phyloP scores from a whole-genome alignment of 2,888 invertebrate species.

The Ophioninae sp. region DNA sequence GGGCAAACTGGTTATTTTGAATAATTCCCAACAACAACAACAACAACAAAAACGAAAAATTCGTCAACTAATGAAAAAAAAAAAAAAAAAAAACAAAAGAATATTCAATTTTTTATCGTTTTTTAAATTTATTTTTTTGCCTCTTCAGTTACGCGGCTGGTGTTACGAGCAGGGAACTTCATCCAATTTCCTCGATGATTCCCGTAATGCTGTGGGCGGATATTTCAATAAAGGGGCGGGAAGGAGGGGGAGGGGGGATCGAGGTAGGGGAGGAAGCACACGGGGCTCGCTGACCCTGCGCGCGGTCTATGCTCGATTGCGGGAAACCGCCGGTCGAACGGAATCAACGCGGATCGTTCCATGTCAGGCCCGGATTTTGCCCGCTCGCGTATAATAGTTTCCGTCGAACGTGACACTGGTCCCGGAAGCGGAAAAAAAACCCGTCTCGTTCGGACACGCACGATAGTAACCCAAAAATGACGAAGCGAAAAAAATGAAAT shows the following conservation, averaged over 20 bases:
- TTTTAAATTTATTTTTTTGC: constrained; percentile 15
- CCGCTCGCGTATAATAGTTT: not conserved
- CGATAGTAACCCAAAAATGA: not conserved
- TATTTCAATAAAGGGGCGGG: constrained; percentile 80
- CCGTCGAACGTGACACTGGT: constrained; percentile 13
- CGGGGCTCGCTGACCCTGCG: constrained; percentile 53
- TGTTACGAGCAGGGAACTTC: constrained; percentile 67
- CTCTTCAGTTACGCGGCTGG: constrained; percentile 23
- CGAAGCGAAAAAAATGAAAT: no score
- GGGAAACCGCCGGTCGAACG: not conserved
- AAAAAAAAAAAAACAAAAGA: no score
- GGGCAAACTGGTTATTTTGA: not conserved
- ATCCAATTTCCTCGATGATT: constrained; percentile 80
- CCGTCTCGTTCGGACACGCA: no score
- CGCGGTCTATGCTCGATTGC: constrained; percentile 37
- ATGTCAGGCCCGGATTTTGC: not conserved
- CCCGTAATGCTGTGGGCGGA: constrained; percentile 81
- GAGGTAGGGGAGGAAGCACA: constrained; percentile 8
- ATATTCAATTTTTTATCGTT: constrained; percentile 20
- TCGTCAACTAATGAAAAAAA: no score
- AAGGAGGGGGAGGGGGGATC: not conserved
- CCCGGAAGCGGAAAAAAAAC: constrained; percentile 10
- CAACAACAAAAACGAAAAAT: no score
- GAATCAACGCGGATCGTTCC: not conserved
- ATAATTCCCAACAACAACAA: no score